phyloP scores from a whole-genome alignment of 2,888 invertebrate species.

The Drosophila barbarae region DNA sequence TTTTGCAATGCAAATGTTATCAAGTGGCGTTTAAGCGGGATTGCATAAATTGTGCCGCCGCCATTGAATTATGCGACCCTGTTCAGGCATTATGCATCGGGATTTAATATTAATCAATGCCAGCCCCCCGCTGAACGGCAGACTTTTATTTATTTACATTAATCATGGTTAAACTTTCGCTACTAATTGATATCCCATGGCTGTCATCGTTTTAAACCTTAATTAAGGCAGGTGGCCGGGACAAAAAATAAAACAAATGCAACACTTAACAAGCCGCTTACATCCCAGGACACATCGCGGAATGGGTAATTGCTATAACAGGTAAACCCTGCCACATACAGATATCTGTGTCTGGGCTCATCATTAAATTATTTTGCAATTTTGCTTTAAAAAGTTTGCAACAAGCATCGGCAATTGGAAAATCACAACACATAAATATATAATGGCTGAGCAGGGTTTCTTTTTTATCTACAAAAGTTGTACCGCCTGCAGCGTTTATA shows the following conservation, averaged over 20 bases:
- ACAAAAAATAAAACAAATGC: constrained; percentile 18
- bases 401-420: not conserved
- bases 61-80: constrained; percentile 30
- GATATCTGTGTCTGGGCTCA: constrained; percentile 13
- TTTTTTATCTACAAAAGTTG: not conserved
- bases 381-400: constrained; percentile 6
- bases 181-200: constrained; percentile 51
- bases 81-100: constrained; percentile 12
- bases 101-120: constrained; percentile 39
- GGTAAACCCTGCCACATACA: not conserved
- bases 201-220: constrained; percentile 20
- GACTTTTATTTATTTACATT: constrained; percentile 47
- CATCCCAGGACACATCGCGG: constrained; percentile 27
- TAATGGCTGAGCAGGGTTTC: not conserved
- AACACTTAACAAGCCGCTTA: constrained; percentile 44
- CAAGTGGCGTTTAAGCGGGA: constrained; percentile 48
- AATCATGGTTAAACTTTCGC: constrained; percentile 31
- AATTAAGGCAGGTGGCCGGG: constrained; percentile 28
- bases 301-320: constrained; percentile 29
- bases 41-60: constrained; percentile 27
- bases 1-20: constrained; percentile 65
- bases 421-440: constrained; percentile 2
- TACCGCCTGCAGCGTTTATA: not conserved
- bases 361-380: constrained; percentile 34
- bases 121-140: not conserved